Evolutionary conservation across 2,113 vertebrate genomes (phyloP).

Genomic region (Datnioides undecimradiatus): DNA sequence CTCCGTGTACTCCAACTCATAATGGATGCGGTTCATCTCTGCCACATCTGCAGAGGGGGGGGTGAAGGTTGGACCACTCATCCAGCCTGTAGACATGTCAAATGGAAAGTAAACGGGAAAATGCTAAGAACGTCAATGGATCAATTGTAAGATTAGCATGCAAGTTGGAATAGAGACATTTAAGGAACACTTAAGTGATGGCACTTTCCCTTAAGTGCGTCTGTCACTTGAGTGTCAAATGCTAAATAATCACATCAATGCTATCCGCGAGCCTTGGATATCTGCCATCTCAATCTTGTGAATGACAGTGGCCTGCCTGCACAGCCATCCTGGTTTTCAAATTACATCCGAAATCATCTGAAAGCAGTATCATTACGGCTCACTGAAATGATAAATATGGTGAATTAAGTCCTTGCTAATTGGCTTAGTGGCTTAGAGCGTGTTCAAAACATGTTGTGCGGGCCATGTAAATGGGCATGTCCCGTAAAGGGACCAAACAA

Average conservation of each 20-base stretch:
- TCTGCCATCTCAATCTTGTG: neutral
- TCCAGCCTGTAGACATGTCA: constrained; percentile 64
- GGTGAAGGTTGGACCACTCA: constrained; percentile 88
- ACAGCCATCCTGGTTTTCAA: neutral
- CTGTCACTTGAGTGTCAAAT: neutral
- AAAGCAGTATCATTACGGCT: no score
- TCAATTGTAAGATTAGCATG: neutral
- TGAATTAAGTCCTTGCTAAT: neutral
- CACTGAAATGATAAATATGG: neutral
- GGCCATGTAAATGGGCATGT: neutral
- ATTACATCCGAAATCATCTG: neutral
- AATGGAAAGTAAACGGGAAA: neutral
- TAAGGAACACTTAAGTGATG: neutral
- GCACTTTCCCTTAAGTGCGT: no score
- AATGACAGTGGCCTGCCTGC: neutral
- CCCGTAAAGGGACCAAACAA: neutral
- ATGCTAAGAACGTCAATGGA: neutral
- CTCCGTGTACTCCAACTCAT: constrained; percentile 95
- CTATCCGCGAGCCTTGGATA: neutral
- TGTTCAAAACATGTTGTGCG: neutral
- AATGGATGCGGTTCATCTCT: constrained; percentile 94
- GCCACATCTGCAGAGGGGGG: constrained; percentile 90
- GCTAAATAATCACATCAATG: neutral
- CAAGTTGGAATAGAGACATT: neutral
- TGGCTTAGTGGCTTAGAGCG: constrained; percentile 3